Conservation (phyloP, 2,888 invertebrate species). For the Didymodactylos carnosus region DNA sequence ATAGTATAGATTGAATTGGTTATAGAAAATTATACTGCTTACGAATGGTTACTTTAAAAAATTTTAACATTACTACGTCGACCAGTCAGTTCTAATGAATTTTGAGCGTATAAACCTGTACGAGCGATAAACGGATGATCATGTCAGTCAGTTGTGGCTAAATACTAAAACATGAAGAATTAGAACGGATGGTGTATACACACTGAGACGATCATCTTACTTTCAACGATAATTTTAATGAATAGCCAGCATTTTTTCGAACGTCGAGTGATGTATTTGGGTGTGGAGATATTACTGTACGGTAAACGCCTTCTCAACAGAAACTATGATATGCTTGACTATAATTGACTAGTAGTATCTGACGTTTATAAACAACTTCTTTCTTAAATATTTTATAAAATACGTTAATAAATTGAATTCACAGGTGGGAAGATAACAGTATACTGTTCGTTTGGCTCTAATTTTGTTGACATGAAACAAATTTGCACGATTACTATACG, state of each 20-base stretch:
- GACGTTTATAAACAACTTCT: neutral
- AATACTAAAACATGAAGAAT: slow-evolving; percentile 45
- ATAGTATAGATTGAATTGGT: slow-evolving; percentile 23
- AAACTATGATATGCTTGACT: slow-evolving; percentile 46
- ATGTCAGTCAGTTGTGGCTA: slow-evolving; percentile 54
- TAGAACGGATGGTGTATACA: slow-evolving; percentile 15
- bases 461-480: slow-evolving; percentile 61
- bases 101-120: slow-evolving; percentile 48
- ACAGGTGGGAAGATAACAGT: slow-evolving; percentile 50
- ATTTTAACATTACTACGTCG: slow-evolving; percentile 77
- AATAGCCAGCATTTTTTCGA: slow-evolving; percentile 67
- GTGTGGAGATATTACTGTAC: slow-evolving; percentile 52
- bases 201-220: slow-evolving; percentile 19
- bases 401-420: slow-evolving; percentile 54
- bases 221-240: slow-evolving; percentile 56
- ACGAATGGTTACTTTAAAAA: slow-evolving; percentile 42
- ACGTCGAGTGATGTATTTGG: slow-evolving; percentile 60
- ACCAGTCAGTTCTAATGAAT: slow-evolving; percentile 53
- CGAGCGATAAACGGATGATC: slow-evolving; percentile 62
- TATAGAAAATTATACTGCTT: neutral
- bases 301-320: slow-evolving; percentile 65
- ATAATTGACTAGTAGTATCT: slow-evolving; percentile 1
- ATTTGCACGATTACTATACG: slow-evolving; percentile 60
- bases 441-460: slow-evolving; percentile 34
- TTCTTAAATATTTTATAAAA: slow-evolving; percentile 46